Evolutionary conservation across 2,113 vertebrate species (phyloP).

Genomic region (Tonatia bakeri): DNA sequence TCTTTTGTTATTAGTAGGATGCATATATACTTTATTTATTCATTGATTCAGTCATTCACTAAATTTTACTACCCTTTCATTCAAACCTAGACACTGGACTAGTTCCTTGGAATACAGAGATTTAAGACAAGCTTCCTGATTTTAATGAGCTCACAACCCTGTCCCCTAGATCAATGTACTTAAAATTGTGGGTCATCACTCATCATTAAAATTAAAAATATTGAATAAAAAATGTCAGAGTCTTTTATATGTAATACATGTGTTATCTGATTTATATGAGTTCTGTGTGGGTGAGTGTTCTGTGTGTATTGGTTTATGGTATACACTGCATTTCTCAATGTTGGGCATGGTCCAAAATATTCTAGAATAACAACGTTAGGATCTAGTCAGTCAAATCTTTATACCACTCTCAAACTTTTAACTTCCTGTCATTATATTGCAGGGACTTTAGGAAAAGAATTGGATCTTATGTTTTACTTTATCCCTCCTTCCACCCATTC

Average conservation of each 20-base stretch:
- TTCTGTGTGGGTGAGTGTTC: not conserved
- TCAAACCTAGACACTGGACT: not conserved
- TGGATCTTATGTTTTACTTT: not conserved
- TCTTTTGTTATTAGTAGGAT: not conserved
- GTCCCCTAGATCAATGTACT: not conserved
- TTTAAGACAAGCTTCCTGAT: not conserved
- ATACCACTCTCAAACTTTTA: not conserved
- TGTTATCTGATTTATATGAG: not conserved
- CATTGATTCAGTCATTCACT: not conserved
- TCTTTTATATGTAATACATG: not conserved
- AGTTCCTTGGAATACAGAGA: not conserved
- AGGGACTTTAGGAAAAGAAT: not conserved
- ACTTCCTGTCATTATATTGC: not conserved
- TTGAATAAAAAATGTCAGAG: not conserved
- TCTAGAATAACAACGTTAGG: not conserved
- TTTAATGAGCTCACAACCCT: not conserved
- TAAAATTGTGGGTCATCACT: not conserved
- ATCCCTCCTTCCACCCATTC: not conserved
- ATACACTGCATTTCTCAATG: not conserved
- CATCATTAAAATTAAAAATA: not conserved
- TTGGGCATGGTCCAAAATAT: not conserved
- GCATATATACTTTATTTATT: not conserved
- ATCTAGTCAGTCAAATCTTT: not conserved
- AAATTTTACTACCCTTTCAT: not conserved
- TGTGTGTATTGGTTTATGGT: not conserved